Evolutionary conservation across 2,113 vertebrate genomes (phyloP).

Genomic region (Rhea pennata): DNA sequence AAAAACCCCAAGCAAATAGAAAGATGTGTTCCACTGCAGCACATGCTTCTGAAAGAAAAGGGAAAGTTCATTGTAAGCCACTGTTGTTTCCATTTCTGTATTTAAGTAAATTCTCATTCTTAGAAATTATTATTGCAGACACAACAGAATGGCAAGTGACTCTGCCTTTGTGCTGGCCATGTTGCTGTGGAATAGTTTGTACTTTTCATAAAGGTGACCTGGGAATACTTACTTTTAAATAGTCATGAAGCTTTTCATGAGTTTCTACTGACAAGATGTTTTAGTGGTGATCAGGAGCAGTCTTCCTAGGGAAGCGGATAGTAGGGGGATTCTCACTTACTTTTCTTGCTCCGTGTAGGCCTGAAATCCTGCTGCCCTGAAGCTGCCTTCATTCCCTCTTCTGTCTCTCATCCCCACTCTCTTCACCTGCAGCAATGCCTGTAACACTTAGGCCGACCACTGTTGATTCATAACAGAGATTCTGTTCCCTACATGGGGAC

Average conservation of each 20-base stretch:
- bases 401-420: not conserved
- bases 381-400: not conserved
- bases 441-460: not conserved
- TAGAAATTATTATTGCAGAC: constrained; percentile 50
- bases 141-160: not conserved
- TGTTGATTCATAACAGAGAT: not conserved
- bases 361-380: not conserved
- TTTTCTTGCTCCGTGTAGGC: not conserved
- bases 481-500: not conserved
- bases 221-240: not conserved
- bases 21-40: not conserved
- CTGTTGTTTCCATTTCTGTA: not conserved
- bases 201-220: not conserved
- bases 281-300: not conserved
- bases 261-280: not conserved
- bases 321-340: not conserved
- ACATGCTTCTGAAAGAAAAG: not conserved
- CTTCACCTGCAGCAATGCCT: not conserved
- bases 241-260: not conserved
- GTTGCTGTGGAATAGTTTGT: constrained; percentile 46
- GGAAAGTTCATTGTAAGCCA: not conserved
- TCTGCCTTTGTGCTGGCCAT: constrained; percentile 24
- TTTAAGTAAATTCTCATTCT: constrained; percentile 36
- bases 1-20: not conserved
- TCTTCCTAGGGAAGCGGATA: not conserved